Evolutionary conservation across 2,888 invertebrate genomes (phyloP).

Genomic region (Cerastis rubricosa): DNA sequence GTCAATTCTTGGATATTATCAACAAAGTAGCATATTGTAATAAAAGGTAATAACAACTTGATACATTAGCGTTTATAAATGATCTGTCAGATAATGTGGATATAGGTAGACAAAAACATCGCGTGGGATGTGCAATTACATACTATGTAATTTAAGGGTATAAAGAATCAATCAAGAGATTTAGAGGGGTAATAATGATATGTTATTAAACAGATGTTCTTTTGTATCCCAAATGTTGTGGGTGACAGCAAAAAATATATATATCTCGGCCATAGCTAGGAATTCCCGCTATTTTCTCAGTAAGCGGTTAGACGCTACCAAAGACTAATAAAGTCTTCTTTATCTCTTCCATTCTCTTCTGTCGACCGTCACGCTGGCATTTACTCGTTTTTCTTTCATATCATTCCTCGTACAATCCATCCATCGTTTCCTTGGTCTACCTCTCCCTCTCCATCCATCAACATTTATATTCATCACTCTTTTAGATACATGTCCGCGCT

Average conservation of each 20-base stretch:
- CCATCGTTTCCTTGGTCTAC: too few species aligned
- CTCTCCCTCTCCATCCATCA: too few species aligned
- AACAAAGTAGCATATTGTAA: conserved; percentile 34
- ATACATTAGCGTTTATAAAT: conserved; percentile 40
- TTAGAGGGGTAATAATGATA: background rate
- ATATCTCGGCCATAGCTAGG: background rate
- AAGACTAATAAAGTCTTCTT: background rate
- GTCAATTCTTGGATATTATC: conserved; percentile 18
- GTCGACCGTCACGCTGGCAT: too few species aligned
- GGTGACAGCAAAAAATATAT: background rate
- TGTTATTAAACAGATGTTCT: conserved; percentile 9
- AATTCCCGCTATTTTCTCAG: background rate
- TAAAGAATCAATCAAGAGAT: conserved; percentile 27
- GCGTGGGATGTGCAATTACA: conserved; percentile 42
- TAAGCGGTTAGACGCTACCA: background rate
- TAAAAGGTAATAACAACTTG: conserved; percentile 47
- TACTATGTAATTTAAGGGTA: conserved; percentile 18
- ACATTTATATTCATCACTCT: too few species aligned
- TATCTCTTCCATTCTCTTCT: too few species aligned
- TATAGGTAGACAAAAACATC: conserved; percentile 23
- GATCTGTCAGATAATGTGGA: conserved; percentile 29
- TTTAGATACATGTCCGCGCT: too few species aligned
- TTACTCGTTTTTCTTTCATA: too few species aligned
- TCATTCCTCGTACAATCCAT: too few species aligned
- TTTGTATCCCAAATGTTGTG: background rate